phyloP scores from a whole-genome alignment of 2,797 vertebrate genomes.

The Notoglanidium macrostoma region DNA sequence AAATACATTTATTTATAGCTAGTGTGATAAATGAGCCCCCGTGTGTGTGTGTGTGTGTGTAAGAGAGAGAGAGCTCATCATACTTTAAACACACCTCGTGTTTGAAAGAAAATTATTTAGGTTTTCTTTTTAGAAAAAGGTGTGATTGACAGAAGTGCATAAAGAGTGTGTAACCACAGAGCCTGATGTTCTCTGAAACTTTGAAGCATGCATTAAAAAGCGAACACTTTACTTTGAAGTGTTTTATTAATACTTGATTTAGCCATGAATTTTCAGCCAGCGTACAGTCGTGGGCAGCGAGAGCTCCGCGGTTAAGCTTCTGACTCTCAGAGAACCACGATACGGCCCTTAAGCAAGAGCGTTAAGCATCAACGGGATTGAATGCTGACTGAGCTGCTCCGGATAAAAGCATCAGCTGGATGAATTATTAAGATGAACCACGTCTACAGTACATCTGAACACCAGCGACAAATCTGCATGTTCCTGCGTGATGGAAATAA shows the following conservation, averaged over 20 bases:
- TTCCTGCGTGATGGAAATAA: not conserved
- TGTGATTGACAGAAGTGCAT: not conserved
- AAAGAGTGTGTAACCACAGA: not conserved
- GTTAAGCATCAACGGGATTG: not conserved
- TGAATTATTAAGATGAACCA: not conserved
- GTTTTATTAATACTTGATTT: conserved; percentile 10
- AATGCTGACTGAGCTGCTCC: conserved; percentile 10
- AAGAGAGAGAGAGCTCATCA: not conserved
- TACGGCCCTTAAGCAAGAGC: not conserved
- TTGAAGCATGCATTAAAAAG: not conserved
- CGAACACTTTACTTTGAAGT: not conserved
- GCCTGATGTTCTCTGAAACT: not conserved
- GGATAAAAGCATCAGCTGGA: conserved; percentile 1
- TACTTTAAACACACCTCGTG: not conserved
- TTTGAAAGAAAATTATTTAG: not conserved
- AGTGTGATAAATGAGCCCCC: not conserved
- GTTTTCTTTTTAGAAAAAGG: not conserved
- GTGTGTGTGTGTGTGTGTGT: not conserved
- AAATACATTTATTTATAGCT: not conserved
- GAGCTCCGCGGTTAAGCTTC: not conserved
- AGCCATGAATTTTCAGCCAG: not conserved
- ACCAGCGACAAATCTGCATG: not conserved
- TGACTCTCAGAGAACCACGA: not conserved
- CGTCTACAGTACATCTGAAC: not conserved
- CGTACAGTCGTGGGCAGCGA: not conserved